Conservation (phyloP, 2,888 invertebrate genomes). For the Tetrapedia diversipes region DNA sequence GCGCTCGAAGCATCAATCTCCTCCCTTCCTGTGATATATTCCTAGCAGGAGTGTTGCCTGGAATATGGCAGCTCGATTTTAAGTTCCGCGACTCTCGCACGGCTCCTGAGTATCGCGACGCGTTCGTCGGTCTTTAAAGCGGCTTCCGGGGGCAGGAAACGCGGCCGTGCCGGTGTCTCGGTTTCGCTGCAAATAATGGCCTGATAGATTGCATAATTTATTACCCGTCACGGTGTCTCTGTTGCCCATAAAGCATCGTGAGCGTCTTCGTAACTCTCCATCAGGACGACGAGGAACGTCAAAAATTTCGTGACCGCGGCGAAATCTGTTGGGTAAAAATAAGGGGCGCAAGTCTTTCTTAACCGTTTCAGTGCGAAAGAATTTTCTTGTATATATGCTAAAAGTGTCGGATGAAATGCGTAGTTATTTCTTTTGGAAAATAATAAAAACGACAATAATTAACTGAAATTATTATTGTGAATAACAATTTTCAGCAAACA, state of each 20-base stretch:
- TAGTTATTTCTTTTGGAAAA: no score
- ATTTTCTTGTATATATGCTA: no score
- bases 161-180: not conserved
- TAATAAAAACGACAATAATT: no score
- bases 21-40: not conserved
- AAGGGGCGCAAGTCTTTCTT: no score
- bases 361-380: no score
- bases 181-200: constrained; percentile 20
- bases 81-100: not conserved
- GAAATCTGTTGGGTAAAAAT: not conserved
- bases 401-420: no score
- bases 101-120: not conserved
- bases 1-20: not conserved
- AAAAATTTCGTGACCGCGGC: constrained; percentile 9
- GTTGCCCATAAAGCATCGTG: constrained; percentile 26
- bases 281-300: not conserved
- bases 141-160: constrained; percentile 9
- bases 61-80: not conserved
- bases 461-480: no score
- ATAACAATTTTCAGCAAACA: no score
- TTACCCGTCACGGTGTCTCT: constrained; percentile 6
- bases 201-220: constrained; percentile 48
- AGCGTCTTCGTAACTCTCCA: constrained; percentile 25
- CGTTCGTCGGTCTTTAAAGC: constrained; percentile 5
- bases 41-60: not conserved